Evolutionary conservation across 2,888 invertebrate species (phyloP), one percentile per base, ranked within the genome.

Genomic region (Phalera bucephala): DNA sequence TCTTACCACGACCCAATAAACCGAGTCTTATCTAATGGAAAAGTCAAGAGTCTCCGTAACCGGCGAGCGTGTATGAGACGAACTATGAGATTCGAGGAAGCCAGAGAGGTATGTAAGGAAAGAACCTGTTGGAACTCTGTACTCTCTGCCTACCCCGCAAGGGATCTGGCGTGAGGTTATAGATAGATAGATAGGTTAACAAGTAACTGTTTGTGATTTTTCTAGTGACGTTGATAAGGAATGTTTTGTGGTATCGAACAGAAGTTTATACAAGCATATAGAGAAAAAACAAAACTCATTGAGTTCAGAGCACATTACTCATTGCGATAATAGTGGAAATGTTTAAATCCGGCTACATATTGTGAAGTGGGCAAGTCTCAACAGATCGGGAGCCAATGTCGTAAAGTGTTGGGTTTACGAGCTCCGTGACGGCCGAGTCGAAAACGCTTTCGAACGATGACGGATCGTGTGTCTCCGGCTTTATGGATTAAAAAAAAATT

Each of bases 391-490:
- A 64, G 65, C 58, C 50, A 58, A 61, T 62, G 66, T 65, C 71
- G 61, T 75, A 74, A 76, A 74, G 49, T 43, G 23, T 12, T 33
- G 26, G 46, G 41, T 77, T 75, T 72, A 77, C 58, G 77, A 71
- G 36, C 56, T 57, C 43, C 53, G 45, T 56, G 66, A 71, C 65
- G 65, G 55, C 54, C 54, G 62, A 46, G 56, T 59, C 65, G 56
- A 63, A 60, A 65, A 63, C 52, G 54, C 54, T 53, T 48, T 48
- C 43, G 43, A 40, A 60, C 63, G 59, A 53, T 64, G 63, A 59
- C 58, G 61, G 60, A 68, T 65, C 55, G 52, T 56, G 60, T 66
- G 64, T 66, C 64, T 64, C 47, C 42, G 40, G 29, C 42, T 64
- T 65, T 60, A 62, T 56, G 51, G 31, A 40, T 38, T 38, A 41